phyloP scores from a whole-genome alignment of 2,888 invertebrate genomes.

The Monoplex corrugatus region DNA sequence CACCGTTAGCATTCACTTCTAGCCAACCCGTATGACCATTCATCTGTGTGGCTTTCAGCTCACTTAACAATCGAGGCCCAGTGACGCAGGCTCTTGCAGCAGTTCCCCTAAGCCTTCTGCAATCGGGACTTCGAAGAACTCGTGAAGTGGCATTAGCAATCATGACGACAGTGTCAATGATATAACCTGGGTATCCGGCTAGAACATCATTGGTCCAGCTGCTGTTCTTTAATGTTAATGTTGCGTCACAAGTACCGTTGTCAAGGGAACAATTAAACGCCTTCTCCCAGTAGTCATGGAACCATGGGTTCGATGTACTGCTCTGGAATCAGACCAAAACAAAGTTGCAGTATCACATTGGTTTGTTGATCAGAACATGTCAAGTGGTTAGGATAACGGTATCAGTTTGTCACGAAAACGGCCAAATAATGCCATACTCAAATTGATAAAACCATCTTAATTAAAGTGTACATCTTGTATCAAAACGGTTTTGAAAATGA shows the following conservation, averaged over 20 bases:
- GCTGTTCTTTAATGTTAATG: background rate
- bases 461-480: no score
- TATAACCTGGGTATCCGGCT: background rate
- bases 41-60: conserved; percentile 41
- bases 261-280: conserved; percentile 65
- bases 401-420: no score
- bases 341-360: no score
- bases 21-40: conserved; percentile 45
- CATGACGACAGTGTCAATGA: conserved; percentile 47
- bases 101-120: conserved; percentile 28
- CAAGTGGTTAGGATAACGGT: no score
- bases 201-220: background rate
- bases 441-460: no score
- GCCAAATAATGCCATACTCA: no score
- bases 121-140: conserved; percentile 21
- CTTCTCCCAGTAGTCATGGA: conserved; percentile 71
- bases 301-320: conserved; percentile 68
- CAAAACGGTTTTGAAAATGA: no score
- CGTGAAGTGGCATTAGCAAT: conserved; percentile 49
- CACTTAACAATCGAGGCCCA: conserved; percentile 38
- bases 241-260: conserved; percentile 30
- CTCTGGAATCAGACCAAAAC: no score
- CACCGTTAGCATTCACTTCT: conserved; percentile 36
- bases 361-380: no score
- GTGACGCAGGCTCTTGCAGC: conserved; percentile 48